These are phyloP conservation scores for Pseudomyrmex flavicornis DNA, from an alignment of 1,140 invertebrate species.

Conservation along the genomic window DNA sequence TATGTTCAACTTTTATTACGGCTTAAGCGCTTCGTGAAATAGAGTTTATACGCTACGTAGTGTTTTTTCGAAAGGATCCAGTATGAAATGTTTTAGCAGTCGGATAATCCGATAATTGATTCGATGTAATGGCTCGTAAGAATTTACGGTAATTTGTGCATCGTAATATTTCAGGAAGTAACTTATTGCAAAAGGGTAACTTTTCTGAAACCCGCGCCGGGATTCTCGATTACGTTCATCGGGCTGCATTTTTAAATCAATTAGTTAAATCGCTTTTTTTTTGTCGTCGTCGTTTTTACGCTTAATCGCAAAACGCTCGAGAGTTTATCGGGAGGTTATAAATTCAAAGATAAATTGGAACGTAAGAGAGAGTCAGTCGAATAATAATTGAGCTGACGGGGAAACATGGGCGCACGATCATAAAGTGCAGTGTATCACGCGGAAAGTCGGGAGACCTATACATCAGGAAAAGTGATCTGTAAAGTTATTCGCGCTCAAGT, in stretches of 20 bases:
- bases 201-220: background rate
- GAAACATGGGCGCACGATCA: background rate
- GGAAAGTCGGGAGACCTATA: slow-evolving; percentile 49
- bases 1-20: background rate
- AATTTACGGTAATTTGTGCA: background rate
- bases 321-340: background rate
- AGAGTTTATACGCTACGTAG: background rate
- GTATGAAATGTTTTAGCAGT: background rate
- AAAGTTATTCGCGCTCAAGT: slow-evolving; percentile 23
- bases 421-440: slow-evolving; percentile 1
- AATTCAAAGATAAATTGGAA: slow-evolving; percentile 5
- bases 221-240: slow-evolving; percentile 37
- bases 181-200: no score
- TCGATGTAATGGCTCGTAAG: background rate
- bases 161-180: slow-evolving; percentile 19
- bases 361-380: slow-evolving; percentile 1
- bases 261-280: background rate
- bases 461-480: slow-evolving; percentile 38
- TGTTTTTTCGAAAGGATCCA: background rate
- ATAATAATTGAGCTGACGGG: background rate
- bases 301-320: background rate
- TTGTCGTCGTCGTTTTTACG: no score
- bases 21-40: background rate
- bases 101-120: background rate
- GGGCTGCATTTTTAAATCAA: background rate